Evolutionary conservation across 2,797 vertebrate species (phyloP).

Genomic region (Leuciscus waleckii): DNA sequence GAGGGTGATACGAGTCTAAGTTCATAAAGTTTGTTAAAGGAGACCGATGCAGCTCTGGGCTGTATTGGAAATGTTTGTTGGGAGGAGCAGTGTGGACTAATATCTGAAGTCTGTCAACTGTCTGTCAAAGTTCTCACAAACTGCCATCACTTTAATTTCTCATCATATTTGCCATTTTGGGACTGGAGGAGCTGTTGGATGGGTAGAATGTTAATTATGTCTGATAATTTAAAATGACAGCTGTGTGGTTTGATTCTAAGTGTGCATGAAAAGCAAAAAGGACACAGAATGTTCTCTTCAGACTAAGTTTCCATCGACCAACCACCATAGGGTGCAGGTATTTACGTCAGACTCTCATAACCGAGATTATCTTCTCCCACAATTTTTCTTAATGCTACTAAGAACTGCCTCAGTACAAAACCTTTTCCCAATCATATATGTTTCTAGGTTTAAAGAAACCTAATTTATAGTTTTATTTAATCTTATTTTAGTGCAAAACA

Average conservation of each 20-base stretch:
- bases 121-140: conserved; percentile 34
- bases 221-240: conserved; percentile 55
- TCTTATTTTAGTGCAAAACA: background rate
- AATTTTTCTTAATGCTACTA: background rate
- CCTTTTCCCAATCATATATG: no score
- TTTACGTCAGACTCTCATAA: conserved; percentile 17
- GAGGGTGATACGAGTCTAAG: conserved; percentile 35
- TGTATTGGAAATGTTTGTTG: conserved; percentile 22
- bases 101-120: conserved; percentile 47
- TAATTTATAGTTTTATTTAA: background rate
- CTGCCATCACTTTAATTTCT: conserved; percentile 48
- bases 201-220: conserved; percentile 18
- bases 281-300: conserved; percentile 20
- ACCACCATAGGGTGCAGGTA: background rate
- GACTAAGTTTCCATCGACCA: conserved; percentile 6
- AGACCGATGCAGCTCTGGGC: conserved; percentile 21
- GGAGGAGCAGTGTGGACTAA: conserved; percentile 15
- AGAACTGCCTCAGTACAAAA: background rate
- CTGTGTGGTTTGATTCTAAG: conserved; percentile 49
- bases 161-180: conserved; percentile 42
- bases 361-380: background rate
- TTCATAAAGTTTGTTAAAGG: conserved; percentile 56
- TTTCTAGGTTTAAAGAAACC: background rate
- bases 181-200: conserved; percentile 2
- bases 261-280: conserved; percentile 40